Evolutionary conservation across 2,113 vertebrate species (phyloP).

Genomic region (Regulus satrapa): DNA sequence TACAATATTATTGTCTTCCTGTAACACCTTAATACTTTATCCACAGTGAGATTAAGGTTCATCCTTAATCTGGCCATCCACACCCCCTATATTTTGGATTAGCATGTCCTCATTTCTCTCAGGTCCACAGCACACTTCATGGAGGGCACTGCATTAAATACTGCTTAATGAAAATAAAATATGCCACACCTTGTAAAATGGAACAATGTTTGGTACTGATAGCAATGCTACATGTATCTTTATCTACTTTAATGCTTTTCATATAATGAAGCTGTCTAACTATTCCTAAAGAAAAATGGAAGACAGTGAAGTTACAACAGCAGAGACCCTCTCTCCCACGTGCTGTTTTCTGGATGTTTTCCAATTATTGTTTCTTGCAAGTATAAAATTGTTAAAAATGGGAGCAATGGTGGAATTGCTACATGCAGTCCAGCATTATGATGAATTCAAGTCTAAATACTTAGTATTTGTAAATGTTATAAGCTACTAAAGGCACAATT

Average conservation of each 20-base stretch:
- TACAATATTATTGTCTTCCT: not conserved
- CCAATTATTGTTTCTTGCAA: not conserved
- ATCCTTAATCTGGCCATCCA: not conserved
- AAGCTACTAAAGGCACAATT: not conserved
- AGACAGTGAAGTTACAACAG: not conserved
- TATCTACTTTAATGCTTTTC: not conserved
- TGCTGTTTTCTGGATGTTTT: not conserved
- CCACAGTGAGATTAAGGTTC: not conserved
- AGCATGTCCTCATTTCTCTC: not conserved
- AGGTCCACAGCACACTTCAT: not conserved
- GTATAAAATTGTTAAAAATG: not conserved
- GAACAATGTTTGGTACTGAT: not conserved
- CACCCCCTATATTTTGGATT: not conserved
- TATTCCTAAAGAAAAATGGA: not conserved
- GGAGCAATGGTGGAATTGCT: not conserved
- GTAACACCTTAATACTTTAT: not conserved
- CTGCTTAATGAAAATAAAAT: not conserved
- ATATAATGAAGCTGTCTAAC: not conserved
- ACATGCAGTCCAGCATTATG: not conserved
- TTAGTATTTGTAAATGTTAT: not conserved
- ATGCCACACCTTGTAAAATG: not conserved
- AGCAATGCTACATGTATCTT: not conserved
- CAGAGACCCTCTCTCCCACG: not conserved
- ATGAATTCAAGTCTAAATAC: not conserved
- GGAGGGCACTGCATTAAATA: not conserved